Percentiles rank a stretch among this genome's conserved stretches.
Conservation (phyloP, 2,888 invertebrate genomes). For the Aradus depressus region DNA sequence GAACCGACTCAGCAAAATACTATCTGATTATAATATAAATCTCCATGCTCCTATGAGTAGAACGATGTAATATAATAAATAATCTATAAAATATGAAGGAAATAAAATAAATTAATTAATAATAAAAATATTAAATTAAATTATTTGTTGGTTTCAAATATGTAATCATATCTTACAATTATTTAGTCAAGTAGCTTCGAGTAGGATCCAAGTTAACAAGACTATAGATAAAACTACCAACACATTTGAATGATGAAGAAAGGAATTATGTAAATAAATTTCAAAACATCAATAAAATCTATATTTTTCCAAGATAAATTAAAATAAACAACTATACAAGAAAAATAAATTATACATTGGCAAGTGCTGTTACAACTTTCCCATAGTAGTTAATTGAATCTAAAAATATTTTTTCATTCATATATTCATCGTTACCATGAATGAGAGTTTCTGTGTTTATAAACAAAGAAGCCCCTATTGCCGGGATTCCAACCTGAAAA, state of each 20-base stretch:
- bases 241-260: neutral
- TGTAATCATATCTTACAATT: neutral
- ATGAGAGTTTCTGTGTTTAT: conserved; percentile 68
- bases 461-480: conserved; percentile 86
- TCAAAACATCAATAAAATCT: neutral
- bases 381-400: conserved; percentile 69
- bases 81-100: neutral
- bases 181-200: neutral
- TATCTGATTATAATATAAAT: neutral
- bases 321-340: neutral
- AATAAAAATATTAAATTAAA: neutral
- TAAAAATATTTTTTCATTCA: conserved; percentile 66
- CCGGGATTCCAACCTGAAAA: conserved; percentile 56
- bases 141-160: neutral
- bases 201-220: neutral
- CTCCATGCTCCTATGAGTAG: neutral
- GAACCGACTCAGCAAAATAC: too few relatives aligned
- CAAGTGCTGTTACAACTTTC: conserved; percentile 51
- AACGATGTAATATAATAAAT: neutral
- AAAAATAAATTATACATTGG: conserved; percentile 34
- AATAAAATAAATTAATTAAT: neutral
- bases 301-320: neutral
- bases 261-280: neutral
- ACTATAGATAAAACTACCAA: neutral
- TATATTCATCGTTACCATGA: conserved; percentile 83